Evolutionary conservation across 2,888 invertebrate species (phyloP).

Genomic region (Enoplolaimus lenunculus): DNA sequence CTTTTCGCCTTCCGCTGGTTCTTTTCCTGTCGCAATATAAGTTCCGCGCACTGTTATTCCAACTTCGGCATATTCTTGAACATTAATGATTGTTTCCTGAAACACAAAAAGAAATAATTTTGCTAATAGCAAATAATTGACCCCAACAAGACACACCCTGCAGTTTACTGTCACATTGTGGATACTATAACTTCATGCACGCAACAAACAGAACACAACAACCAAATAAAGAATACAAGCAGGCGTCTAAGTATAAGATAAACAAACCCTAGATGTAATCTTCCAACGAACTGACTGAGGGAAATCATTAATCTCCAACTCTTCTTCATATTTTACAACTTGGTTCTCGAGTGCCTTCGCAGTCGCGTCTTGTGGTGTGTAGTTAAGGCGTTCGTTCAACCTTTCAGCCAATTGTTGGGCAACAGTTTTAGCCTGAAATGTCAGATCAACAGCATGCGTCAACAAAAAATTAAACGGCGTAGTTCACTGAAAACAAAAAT

Average conservation of each 20-base stretch:
- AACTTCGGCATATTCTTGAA: slow-evolving; percentile 96
- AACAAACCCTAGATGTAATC: slow-evolving; percentile 27
- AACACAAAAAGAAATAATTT: slow-evolving; percentile 24
- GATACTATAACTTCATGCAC: too few relatives aligned
- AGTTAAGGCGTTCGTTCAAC: slow-evolving; percentile 87
- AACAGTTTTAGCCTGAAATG: slow-evolving; percentile 63
- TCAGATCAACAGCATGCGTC: too few relatives aligned
- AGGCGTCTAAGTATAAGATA: neutral
- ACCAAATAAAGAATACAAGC: neutral
- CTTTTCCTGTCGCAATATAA: slow-evolving; percentile 69
- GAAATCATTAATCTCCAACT: slow-evolving; percentile 98
- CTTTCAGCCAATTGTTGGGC: slow-evolving; percentile 94
- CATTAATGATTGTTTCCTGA: slow-evolving; percentile 87
- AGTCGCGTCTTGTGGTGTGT: slow-evolving; percentile 60
- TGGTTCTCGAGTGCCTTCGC: slow-evolving; percentile 52
- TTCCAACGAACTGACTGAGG: slow-evolving; percentile 97
- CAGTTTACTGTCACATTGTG: too few relatives aligned
- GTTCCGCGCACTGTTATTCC: slow-evolving; percentile 97
- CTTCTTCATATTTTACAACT: slow-evolving; percentile 74
- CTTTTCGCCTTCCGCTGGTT: slow-evolving; percentile 76
- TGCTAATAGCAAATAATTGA: too few relatives aligned
- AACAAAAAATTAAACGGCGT: neutral
- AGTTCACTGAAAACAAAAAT: neutral
- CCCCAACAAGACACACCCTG: too few relatives aligned
- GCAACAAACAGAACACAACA: too few relatives aligned